Evolutionary conservation across 2,113 vertebrate genomes (phyloP).

Genomic region (Datnioides undecimradiatus): DNA sequence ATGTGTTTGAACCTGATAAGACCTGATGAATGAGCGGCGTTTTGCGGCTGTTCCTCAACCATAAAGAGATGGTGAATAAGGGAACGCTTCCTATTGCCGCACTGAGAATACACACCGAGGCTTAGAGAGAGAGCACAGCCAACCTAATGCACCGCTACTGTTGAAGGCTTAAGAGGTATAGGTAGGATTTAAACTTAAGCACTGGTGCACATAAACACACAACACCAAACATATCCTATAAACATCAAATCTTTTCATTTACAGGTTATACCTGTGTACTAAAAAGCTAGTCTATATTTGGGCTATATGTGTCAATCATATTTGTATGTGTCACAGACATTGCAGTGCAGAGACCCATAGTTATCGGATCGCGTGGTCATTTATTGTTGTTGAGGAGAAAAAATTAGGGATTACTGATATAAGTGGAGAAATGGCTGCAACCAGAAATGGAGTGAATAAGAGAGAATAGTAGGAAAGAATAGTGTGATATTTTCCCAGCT

Average conservation of each 20-base stretch:
- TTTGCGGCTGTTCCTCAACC: conserved; percentile 63
- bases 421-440: conserved; percentile 43
- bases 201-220: conserved; percentile 49
- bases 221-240: conserved; percentile 32
- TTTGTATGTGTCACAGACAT: conserved; percentile 1
- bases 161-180: conserved; percentile 66
- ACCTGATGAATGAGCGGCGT: conserved; percentile 77
- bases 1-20: conserved; percentile 84
- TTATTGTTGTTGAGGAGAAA: conserved; percentile 21
- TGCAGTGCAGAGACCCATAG: not conserved
- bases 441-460: conserved; percentile 32
- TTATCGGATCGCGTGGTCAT: conserved; percentile 26
- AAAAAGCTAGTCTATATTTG: conserved; percentile 25
- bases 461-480: conserved; percentile 41
- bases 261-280: conserved; percentile 22
- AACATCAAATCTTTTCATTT: conserved; percentile 49
- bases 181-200: conserved; percentile 65
- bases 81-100: conserved; percentile 56
- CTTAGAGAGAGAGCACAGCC: conserved; percentile 65
- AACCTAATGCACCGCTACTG: conserved; percentile 67
- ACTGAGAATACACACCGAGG: conserved; percentile 58
- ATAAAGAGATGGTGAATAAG: conserved; percentile 72
- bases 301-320: conserved; percentile 7
- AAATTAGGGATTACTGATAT: conserved; percentile 31
- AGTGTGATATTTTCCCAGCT: conserved; percentile 28